Percentiles rank a stretch among this genome's conserved stretches.
Conservation (phyloP, 2,888 invertebrate genomes). For the Athrips mouffetella region DNA sequence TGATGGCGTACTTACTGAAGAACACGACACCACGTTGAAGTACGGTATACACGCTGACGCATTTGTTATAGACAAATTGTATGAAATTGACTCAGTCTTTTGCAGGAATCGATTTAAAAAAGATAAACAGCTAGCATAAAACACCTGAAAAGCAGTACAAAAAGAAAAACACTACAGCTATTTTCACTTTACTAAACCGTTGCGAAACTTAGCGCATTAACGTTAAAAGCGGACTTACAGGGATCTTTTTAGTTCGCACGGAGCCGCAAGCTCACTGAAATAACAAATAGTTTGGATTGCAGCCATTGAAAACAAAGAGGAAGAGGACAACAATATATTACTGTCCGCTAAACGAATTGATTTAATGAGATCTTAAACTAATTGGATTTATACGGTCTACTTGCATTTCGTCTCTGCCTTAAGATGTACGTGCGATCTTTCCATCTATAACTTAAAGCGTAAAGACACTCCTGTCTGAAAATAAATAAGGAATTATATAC, state of each 20-base stretch:
- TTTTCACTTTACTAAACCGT: not conserved
- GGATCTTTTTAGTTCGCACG: constrained; percentile 45
- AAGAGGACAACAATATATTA: constrained; percentile 56
- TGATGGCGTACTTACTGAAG: too few relatives aligned
- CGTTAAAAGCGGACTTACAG: constrained; percentile 25
- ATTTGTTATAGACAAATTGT: too few relatives aligned
- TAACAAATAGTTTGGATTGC: constrained; percentile 70
- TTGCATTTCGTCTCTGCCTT: constrained; percentile 52
- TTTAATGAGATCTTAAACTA: constrained; percentile 72
- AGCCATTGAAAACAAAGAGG: constrained; percentile 69
- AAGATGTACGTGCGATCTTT: constrained; percentile 48
- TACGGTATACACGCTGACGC: too few relatives aligned
- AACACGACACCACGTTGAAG: too few relatives aligned
- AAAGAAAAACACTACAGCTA: too few relatives aligned
- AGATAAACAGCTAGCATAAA: too few relatives aligned
- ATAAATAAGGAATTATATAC: constrained; percentile 60
- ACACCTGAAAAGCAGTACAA: too few relatives aligned
- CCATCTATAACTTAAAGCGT: constrained; percentile 41
- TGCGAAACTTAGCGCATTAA: constrained; percentile 14
- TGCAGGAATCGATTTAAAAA: too few relatives aligned
- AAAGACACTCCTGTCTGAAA: constrained; percentile 41
- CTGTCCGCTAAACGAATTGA: constrained; percentile 69
- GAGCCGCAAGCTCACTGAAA: constrained; percentile 47
- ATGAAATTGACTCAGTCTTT: too few relatives aligned
- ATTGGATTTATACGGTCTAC: constrained; percentile 66